phyloP scores from a whole-genome alignment of 2,113 vertebrate genomes.

The Canis aureus region DNA sequence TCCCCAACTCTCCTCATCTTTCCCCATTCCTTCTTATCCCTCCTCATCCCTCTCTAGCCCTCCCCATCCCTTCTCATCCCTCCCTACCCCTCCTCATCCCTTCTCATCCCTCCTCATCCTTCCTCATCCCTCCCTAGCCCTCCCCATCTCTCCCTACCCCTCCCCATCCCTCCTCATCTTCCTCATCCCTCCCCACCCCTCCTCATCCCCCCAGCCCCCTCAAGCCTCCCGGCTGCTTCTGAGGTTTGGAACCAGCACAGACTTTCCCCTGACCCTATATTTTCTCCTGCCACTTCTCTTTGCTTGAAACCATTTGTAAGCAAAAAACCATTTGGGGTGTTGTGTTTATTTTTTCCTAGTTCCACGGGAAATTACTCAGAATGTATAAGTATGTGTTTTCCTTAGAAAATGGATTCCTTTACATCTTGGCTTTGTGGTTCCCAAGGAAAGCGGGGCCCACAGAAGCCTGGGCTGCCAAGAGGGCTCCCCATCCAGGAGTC shows the following conservation, averaged over 20 bases:
- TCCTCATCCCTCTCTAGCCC: neutral
- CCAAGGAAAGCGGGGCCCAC: constrained; percentile 73
- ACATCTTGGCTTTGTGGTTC: constrained; percentile 83
- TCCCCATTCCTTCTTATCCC: no score
- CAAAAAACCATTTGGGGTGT: constrained; percentile 69
- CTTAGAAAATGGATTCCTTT: constrained; percentile 84
- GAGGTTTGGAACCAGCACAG: constrained; percentile 74
- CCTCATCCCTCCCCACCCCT: neutral
- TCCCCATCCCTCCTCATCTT: neutral
- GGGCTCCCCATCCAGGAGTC: constrained; percentile 56
- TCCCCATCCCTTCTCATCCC: neutral
- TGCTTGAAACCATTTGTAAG: constrained; percentile 78
- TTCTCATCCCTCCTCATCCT: neutral
- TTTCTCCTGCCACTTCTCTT: constrained; percentile 67
- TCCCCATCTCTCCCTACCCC: accelerated
- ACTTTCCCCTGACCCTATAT: constrained; percentile 69
- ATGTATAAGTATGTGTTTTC: constrained; percentile 84
- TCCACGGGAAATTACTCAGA: constrained; percentile 83
- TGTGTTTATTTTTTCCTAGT: constrained; percentile 78
- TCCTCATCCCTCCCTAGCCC: neutral
- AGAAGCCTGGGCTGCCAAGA: constrained; percentile 79
- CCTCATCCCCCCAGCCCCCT: neutral
- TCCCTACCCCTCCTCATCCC: no score
- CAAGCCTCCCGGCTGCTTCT: constrained; percentile 74
- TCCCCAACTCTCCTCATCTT: neutral